Conservation (phyloP, 2,113 vertebrate species). For the Synodontis membranacea region DNA sequence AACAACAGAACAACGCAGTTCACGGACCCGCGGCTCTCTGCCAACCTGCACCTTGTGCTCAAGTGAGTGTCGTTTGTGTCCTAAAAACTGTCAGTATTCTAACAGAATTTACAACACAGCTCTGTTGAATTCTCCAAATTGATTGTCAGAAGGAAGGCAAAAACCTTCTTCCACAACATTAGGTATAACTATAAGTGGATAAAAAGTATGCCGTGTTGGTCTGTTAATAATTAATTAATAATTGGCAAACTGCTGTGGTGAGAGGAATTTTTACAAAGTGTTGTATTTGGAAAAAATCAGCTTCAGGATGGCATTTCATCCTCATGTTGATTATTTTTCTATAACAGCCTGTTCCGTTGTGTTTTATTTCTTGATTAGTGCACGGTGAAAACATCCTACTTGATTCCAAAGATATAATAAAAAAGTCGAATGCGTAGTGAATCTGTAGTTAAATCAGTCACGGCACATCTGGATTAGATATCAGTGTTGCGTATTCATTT, state of each 20-base stretch:
- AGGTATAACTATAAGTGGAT: neutral
- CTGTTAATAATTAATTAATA: neutral
- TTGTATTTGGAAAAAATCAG: neutral
- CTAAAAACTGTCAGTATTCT: neutral
- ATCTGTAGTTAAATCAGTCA: neutral
- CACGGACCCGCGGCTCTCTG: slow-evolving; percentile 95
- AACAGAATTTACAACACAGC: neutral
- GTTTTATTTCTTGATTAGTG: neutral
- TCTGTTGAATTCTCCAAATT: too few relatives aligned
- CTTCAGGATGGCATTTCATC: neutral
- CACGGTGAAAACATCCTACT: neutral
- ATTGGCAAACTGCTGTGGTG: neutral
- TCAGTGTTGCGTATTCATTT: neutral
- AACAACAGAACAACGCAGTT: slow-evolving; percentile 99
- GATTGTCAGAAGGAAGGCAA: too few relatives aligned
- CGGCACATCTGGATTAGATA: neutral
- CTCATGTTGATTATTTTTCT: neutral
- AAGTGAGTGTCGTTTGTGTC: slow-evolving; percentile 78
- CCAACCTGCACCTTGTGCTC: slow-evolving; percentile 94
- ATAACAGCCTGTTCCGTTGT: neutral
- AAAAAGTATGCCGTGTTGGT: neutral
- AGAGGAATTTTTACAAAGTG: neutral
- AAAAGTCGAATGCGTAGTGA: neutral
- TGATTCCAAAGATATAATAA: neutral
- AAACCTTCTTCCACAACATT: neutral